Evolutionary conservation across 2,888 invertebrate genomes (phyloP).

Genomic region (Diogma glabrata): DNA sequence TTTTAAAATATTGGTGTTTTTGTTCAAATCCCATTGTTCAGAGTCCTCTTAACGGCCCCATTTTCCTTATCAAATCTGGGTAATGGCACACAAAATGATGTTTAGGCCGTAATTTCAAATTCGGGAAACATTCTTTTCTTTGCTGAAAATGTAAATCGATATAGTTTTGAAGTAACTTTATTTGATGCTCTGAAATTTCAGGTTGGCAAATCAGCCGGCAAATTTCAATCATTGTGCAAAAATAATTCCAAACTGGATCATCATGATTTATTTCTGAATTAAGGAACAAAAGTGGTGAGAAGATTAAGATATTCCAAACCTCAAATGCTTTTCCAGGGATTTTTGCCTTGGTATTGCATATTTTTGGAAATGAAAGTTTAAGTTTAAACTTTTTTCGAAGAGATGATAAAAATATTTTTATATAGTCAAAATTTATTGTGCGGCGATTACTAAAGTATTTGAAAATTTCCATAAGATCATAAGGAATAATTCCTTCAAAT

Average conservation of each 20-base stretch:
- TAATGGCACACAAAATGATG: conserved; percentile 19
- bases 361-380: conserved; percentile 9
- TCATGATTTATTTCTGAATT: conserved; percentile 1
- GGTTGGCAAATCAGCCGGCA: conserved; percentile 10
- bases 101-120: conserved; percentile 15
- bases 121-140: conserved; percentile 14
- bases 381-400: conserved; percentile 10
- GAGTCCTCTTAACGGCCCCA: conserved; percentile 15
- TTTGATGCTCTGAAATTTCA: conserved; percentile 8
- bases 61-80: conserved; percentile 14
- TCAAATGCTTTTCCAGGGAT: conserved; percentile 12
- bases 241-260: conserved; percentile 11
- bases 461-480: conserved; percentile 20
- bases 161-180: conserved; percentile 8
- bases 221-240: conserved; percentile 12
- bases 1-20: conserved; percentile 23
- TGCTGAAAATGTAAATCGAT: conserved; percentile 11
- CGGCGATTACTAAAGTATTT: conserved; percentile 16
- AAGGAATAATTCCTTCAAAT: conserved; percentile 15
- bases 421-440: background rate
- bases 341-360: conserved; percentile 1
- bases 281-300: conserved; percentile 8
- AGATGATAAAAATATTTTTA: conserved; percentile 3
- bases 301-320: conserved; percentile 9
- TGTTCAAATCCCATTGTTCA: conserved; percentile 22